Conservation (phyloP, 2,113 vertebrate genomes). For the Falcunculus frontatus region DNA sequence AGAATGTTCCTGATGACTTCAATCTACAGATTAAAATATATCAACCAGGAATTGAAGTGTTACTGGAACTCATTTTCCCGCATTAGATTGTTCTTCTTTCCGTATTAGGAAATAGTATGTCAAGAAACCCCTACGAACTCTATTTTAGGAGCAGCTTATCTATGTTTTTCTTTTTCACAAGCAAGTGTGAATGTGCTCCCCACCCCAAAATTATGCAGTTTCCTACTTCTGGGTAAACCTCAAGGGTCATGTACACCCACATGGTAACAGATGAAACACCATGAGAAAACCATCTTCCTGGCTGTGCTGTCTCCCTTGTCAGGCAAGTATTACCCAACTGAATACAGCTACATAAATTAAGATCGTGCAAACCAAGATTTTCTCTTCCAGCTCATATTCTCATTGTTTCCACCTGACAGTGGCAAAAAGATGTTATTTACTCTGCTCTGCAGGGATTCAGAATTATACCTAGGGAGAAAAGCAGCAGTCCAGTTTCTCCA, state of each 20-base stretch:
- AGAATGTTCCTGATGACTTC: neutral
- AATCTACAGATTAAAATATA: neutral
- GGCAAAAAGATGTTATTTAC: neutral
- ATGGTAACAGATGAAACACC: neutral
- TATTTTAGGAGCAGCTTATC: neutral
- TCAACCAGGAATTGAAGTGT: neutral
- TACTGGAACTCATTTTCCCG: neutral
- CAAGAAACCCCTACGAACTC: neutral
- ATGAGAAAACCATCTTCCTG: neutral
- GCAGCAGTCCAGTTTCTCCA: neutral
- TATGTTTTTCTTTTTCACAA: neutral
- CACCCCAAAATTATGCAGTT: conserved; percentile 9
- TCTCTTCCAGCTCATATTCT: neutral
- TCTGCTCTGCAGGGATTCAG: neutral
- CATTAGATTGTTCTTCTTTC: neutral
- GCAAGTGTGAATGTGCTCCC: neutral
- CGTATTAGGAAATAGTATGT: neutral
- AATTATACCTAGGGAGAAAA: neutral
- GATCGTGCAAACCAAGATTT: neutral
- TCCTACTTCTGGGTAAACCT: conserved; percentile 10
- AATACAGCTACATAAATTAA: neutral
- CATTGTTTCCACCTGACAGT: neutral
- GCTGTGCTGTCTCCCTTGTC: neutral
- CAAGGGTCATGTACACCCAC: conserved; percentile 7
- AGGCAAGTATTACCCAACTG: neutral